phyloP scores from a whole-genome alignment of 2,888 invertebrate species.

The Phaonia tiefii region DNA sequence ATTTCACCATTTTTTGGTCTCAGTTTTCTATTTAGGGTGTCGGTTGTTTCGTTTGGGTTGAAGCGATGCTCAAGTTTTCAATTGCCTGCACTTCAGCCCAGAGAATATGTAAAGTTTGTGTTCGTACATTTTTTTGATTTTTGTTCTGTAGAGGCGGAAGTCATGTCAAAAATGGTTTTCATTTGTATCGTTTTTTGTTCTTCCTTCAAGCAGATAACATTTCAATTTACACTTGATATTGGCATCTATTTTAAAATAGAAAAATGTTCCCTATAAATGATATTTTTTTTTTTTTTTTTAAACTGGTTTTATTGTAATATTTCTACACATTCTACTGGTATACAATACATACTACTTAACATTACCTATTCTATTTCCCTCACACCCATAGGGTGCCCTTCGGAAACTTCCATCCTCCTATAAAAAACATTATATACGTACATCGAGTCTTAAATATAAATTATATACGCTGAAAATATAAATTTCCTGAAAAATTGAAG shows the following conservation, averaged over 20 bases:
- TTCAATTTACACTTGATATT: conserved; percentile 68
- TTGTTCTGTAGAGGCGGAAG: conserved; percentile 37
- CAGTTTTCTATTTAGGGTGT: conserved; percentile 49
- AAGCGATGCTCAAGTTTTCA: conserved; percentile 40
- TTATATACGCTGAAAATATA: no score
- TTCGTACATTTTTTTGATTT: conserved; percentile 8
- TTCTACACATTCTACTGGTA: no score
- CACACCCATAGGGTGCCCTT: no score
- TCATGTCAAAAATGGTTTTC: conserved; percentile 43
- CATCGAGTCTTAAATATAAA: no score
- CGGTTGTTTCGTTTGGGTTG: conserved; percentile 43
- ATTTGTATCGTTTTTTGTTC: conserved; percentile 17
- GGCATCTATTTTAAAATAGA: conserved; percentile 51
- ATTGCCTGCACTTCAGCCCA: conserved; percentile 55
- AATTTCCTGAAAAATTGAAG: no score
- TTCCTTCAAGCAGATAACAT: conserved; percentile 58
- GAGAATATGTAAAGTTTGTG: conserved; percentile 65
- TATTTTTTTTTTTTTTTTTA: background rate
- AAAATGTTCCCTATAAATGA: background rate
- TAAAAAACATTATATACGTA: no score
- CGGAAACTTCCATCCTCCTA: no score
- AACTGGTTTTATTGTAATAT: no score
- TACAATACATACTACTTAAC: no score
- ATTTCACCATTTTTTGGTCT: conserved; percentile 52
- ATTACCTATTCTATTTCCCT: no score